Percentiles rank a stretch among this genome's conserved stretches.
phyloP scores from a whole-genome alignment of 2,797 vertebrate species.

The Numenius phaeopus region DNA sequence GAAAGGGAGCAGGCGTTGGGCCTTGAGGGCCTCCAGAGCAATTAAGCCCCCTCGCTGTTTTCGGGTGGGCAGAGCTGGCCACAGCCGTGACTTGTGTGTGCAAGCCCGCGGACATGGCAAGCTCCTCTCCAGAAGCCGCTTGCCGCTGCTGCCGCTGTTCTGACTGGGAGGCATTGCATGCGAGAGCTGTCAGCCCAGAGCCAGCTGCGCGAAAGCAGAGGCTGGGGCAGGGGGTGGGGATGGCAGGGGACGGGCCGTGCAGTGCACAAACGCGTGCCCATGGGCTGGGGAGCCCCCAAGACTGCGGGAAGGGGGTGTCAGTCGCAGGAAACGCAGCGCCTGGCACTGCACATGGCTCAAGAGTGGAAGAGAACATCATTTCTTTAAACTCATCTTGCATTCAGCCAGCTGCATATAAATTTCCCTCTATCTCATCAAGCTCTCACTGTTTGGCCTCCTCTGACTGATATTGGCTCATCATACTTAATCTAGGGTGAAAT shows the following conservation, averaged over 20 bases:
- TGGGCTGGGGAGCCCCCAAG: not conserved
- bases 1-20: not conserved
- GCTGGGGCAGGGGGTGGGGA: not conserved
- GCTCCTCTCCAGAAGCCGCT: not conserved
- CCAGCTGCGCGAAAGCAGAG: not conserved
- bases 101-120: constrained; percentile 18
- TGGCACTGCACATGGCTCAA: constrained; percentile 29
- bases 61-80: not conserved
- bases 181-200: not conserved
- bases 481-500: constrained; percentile 99
- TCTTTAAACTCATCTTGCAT: constrained; percentile 92
- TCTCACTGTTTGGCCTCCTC: constrained; percentile 90
- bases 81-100: not conserved
- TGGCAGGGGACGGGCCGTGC: rapidly evolving
- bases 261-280: rapidly evolving
- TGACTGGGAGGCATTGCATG: not conserved
- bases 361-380: constrained; percentile 76
- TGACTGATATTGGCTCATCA: constrained; percentile 99
- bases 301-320: not conserved
- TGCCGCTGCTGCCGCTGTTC: not conserved
- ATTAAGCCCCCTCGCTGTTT: not conserved
- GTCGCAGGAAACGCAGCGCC: not conserved
- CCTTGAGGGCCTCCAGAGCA: not conserved
- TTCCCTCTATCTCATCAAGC: constrained; percentile 90
- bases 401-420: constrained; percentile 91